phyloP scores from a whole-genome alignment of 2,888 invertebrate genomes.

The Scaptomyza reducta region DNA sequence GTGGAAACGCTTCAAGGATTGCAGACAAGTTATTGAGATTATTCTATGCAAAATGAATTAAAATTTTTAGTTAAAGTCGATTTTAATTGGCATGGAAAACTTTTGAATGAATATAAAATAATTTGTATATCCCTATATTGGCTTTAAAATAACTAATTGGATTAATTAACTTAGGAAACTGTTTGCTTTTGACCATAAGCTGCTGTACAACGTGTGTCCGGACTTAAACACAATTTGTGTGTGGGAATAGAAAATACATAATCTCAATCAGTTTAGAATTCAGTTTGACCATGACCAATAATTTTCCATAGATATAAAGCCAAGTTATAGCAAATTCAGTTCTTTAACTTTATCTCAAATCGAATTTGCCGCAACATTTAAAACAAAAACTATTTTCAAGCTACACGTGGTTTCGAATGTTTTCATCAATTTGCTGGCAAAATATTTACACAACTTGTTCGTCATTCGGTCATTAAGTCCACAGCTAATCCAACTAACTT shows the following conservation, averaged over 20 bases:
- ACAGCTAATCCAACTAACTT: constrained; percentile 57
- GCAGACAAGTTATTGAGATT: too few species aligned
- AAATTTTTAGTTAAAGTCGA: not conserved
- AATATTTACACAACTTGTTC: constrained; percentile 50
- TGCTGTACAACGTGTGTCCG: not conserved
- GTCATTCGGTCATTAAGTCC: constrained; percentile 4
- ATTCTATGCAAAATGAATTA: not conserved
- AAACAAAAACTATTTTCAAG: not conserved
- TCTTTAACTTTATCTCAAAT: constrained; percentile 14
- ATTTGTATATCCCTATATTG: not conserved
- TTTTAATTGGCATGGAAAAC: not conserved
- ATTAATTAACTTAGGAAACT: not conserved
- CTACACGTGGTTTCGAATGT: constrained; percentile 15
- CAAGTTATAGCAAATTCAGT: not conserved
- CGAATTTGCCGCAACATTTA: constrained; percentile 9
- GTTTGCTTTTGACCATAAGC: not conserved
- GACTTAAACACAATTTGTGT: not conserved
- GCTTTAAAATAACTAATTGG: not conserved
- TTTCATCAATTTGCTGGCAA: constrained; percentile 35
- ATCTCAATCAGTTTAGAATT: not conserved
- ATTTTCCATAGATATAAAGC: not conserved
- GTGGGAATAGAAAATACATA: not conserved
- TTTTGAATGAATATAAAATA: not conserved
- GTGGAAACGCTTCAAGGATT: not conserved
- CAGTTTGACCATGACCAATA: not conserved